Evolutionary conservation across 2,797 vertebrate species (phyloP).

Genomic region (Nyctibius grandis): DNA sequence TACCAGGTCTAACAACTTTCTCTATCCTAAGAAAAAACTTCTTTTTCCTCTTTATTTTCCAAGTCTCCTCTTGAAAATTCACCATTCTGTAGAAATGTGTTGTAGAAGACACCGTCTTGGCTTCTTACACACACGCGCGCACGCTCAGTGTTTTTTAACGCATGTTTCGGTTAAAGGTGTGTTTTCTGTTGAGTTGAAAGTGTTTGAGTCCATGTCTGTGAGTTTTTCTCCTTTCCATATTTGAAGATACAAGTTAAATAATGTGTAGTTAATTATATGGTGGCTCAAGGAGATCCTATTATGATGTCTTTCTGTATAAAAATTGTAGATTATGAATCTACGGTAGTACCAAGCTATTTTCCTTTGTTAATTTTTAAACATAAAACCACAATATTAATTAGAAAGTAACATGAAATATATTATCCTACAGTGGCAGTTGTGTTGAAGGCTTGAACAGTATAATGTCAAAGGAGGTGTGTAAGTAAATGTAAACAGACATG

Average conservation of each 20-base stretch:
- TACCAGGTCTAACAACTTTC: neutral
- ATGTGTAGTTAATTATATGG: neutral
- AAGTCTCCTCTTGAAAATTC: neutral
- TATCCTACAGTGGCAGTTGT: neutral
- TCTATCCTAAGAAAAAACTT: neutral
- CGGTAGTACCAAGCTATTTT: neutral
- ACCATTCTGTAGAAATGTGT: neutral
- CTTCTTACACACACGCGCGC: neutral
- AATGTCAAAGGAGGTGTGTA: neutral
- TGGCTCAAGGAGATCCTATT: neutral
- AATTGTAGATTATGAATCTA: neutral
- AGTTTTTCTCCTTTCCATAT: neutral
- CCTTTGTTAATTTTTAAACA: neutral
- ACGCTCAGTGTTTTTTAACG: neutral
- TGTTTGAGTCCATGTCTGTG: neutral
- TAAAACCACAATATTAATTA: neutral
- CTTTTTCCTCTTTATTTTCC: neutral
- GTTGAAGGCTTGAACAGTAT: neutral
- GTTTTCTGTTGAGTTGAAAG: neutral
- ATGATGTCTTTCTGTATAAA: neutral
- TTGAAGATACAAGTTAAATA: neutral
- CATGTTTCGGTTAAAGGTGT: neutral
- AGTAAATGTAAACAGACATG: neutral
- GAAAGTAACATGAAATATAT: neutral
- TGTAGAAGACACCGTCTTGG: neutral